phyloP scores from a whole-genome alignment of 2,113 vertebrate genomes.

The Zootoca vivipara region DNA sequence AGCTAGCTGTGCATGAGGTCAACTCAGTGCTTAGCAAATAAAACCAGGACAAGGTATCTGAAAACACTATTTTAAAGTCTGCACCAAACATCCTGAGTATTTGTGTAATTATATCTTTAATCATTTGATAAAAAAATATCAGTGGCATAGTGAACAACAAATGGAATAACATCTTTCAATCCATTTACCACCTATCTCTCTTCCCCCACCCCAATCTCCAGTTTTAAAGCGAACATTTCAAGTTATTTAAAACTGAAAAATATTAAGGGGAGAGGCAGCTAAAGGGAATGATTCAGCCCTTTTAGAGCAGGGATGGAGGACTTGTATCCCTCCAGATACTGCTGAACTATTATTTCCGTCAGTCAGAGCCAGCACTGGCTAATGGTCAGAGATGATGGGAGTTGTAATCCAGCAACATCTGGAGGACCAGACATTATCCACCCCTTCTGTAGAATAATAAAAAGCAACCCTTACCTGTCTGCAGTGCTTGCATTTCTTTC shows the following conservation, averaged over 20 bases:
- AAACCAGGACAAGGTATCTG: conserved; percentile 1
- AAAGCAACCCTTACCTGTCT: conserved; percentile 84
- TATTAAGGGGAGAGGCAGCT: background rate
- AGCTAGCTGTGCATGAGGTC: background rate
- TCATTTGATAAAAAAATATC: background rate
- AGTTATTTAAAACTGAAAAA: background rate
- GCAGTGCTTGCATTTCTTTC: conserved; percentile 95
- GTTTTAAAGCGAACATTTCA: conserved; percentile 3
- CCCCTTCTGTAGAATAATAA: too few species aligned
- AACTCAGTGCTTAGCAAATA: conserved; percentile 18
- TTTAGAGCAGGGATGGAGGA: too few species aligned
- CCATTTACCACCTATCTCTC: conserved; percentile 12
- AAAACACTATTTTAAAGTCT: background rate
- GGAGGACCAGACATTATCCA: too few species aligned
- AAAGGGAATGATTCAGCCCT: too few species aligned
- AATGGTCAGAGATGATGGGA: too few species aligned
- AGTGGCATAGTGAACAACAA: background rate
- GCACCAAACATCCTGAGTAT: background rate
- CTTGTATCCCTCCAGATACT: too few species aligned
- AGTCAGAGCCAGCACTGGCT: too few species aligned
- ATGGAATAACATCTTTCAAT: background rate
- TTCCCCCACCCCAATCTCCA: background rate
- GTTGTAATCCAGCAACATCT: too few species aligned
- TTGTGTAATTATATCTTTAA: conserved; percentile 2
- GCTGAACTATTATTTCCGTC: too few species aligned